Evolutionary conservation across 2,888 invertebrate species (phyloP), one percentile per base, ranked within the genome.

Genomic region (Noctua comes): DNA sequence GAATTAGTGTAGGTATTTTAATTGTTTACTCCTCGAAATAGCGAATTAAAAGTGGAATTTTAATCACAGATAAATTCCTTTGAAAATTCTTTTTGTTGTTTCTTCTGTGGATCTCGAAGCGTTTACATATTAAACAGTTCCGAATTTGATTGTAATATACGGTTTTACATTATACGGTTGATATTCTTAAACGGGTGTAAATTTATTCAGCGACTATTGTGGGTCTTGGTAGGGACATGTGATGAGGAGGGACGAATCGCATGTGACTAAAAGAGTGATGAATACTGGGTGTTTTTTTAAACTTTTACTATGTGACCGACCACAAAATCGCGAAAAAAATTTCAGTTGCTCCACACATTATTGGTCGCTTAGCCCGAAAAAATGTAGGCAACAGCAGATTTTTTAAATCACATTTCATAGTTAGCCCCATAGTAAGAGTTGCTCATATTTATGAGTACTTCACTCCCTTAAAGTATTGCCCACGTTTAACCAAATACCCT

Each of bases 61-160:
- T 68, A 54, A 64, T 72, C 59, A 78, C 77, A 79, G 40, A 84
- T 78, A 87, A 82, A 88, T 86, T 84, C 72, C 71, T 82, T 77
- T 78, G 73, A 73, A 73, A 76, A 84, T 88, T 88, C 77, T 76
- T 77, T 70, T 46, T 64, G 76, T 21, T 54, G 77, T 81, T 84
- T 80, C 80, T 84, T 77, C 70, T 83, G 57, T 78, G 74, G 80
- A 85, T 85, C 76, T 86, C 75, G 80, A 77, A 84, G 79, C 76
- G 77, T 86, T 80, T 79, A 83, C 59, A 80, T 85, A 27, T 8
- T 51, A 86, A 86, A 89, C 83, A 88, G 83, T 85, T 86, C 84
- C 82, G 46, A 73, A 83, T 88, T 85, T 86, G 77, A 83, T 85
- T 83, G 84, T 88, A 77, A 84, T 77, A 70, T 76, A 80, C 80